Base-by-base conservation (phyloP, 2,113 vertebrate genomes). In the Smithornis capensis region DNA sequence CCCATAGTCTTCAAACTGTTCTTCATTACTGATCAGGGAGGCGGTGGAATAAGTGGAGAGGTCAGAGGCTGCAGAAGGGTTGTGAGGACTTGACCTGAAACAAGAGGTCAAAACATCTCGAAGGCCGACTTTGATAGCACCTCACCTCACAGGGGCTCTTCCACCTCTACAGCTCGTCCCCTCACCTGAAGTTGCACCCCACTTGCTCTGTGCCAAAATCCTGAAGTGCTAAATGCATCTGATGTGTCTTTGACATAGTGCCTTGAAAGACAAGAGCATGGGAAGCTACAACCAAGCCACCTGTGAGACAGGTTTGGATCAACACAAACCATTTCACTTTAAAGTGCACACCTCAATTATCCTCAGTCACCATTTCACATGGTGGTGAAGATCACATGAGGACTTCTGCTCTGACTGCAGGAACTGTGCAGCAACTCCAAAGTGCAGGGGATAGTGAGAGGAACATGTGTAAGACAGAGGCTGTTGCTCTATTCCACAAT, bases 1-100 rank as follows among this genome's bases (percentile, higher is more conserved):
- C 17, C 99, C 99, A 57, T 99, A 99, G 97, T 99, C 99, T 97
- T 99, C 99, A 97, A 99, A 99, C 96, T 99, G 99, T 84, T 99
- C 99, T 98, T 99, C 99, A 25, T 98, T 99, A 96, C 98, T 98
- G 95, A 98, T 98, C 94, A 99, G 98, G 24, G 99, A 99, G 88
- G 99, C 97, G 1, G 99, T 99, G 40, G 99, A 99, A 83, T 98
- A 99, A 3, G 98, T 99, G 16, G 99, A 99, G 31, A 99, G 97
- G 97, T 99, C 99, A 60, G 99, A 99, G 7, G 98, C 98, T 67
- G 99, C 98, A 7, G 98, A 99, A 31, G 98, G 98, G 80, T 98
- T 98, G 74, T 98, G 98, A 79, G 97, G 98, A 89, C 96, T 98
- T 89, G 97, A 98, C 97, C 99, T 99, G 94, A 94, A 95, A 96